Evolutionary conservation across 2,113 vertebrate species (phyloP), one percentile per base, ranked within the genome.

Genomic region (Zeus faber): DNA sequence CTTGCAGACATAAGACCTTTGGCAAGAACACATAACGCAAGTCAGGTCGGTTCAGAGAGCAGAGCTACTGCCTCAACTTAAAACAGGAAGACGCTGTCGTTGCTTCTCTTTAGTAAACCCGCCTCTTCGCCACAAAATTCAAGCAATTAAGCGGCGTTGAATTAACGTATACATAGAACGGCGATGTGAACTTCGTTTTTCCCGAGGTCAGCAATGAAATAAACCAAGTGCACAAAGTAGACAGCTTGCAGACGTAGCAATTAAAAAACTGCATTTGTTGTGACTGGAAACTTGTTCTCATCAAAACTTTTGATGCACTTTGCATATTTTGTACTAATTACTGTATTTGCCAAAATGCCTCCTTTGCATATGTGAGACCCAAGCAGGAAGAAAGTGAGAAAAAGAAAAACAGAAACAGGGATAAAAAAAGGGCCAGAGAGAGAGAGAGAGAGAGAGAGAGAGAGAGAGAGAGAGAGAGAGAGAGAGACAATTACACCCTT

Each of bases 301-400:
- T 77, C 55, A 70, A 71, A 62, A 56, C 54, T 80, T 78, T 64
- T 80, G 66, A 74, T 80, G 56, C 74, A 49, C 63, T 83, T 76
- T 75, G 71, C 76, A 73, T 69, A 68, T 83, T 76, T 64, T 67
- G 39, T 25, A 62, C 60, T 84, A 74, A 77, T 79, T 82, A 77
- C 55, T 45, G 39, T 54, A 59, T 1, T 0, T 25, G 45, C 47
- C 59, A 64, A 82, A 83, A 81, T 69, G 71, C 64, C 56, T 75
- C 52, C 69, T 87, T 81, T 82, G 80, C 71, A 80, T 81, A 79
- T 85, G 67, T 64, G 44, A 81, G 35, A 49, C 23, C 23, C 22
- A 49, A 35, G 29, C 41, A 58, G 24, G 49, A 40, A 63, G 31
- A 22, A 8, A 22, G 10, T 24, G 55, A 43, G 58, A 63, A 60